Evolutionary conservation across 37 sponge, comb jelly and placozoan genomes (phyloP).

Genomic region (Oopsacas minuta): DNA sequence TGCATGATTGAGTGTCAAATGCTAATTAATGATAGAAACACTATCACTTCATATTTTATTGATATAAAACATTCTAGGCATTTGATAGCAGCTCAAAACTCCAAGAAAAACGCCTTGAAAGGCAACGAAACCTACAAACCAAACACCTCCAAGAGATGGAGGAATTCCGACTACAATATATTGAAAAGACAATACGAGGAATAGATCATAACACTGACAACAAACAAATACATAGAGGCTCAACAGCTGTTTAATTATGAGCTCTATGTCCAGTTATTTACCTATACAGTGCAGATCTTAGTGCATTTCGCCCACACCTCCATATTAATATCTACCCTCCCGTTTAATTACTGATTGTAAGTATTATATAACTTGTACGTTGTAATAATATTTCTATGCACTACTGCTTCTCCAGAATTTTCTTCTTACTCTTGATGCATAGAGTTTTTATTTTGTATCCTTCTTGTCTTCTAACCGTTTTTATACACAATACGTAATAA

Average conservation of each 20-base stretch:
- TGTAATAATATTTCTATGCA: slow-evolving; percentile 17
- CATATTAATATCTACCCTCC: background rate
- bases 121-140: slow-evolving; percentile 61
- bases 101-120: slow-evolving; percentile 60
- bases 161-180: slow-evolving; percentile 37
- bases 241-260: background rate
- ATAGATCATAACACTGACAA: background rate
- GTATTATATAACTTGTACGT: slow-evolving; percentile 5
- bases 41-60: no score
- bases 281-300: background rate
- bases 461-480: slow-evolving; percentile 12
- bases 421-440: slow-evolving; percentile 19
- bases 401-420: slow-evolving; percentile 18
- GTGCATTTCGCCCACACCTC: background rate
- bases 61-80: no score
- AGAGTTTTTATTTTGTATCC: slow-evolving; percentile 17
- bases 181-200: background rate
- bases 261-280: background rate
- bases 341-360: slow-evolving; percentile 18
- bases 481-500: slow-evolving; percentile 1
- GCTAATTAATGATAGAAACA: no score
- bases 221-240: background rate
- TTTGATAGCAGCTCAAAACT: slow-evolving; percentile 75
- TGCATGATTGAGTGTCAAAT: no score
- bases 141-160: slow-evolving; percentile 54